Evolutionary conservation across 2,888 invertebrate genomes (phyloP).

Genomic region (Scaptomyza reducta): DNA sequence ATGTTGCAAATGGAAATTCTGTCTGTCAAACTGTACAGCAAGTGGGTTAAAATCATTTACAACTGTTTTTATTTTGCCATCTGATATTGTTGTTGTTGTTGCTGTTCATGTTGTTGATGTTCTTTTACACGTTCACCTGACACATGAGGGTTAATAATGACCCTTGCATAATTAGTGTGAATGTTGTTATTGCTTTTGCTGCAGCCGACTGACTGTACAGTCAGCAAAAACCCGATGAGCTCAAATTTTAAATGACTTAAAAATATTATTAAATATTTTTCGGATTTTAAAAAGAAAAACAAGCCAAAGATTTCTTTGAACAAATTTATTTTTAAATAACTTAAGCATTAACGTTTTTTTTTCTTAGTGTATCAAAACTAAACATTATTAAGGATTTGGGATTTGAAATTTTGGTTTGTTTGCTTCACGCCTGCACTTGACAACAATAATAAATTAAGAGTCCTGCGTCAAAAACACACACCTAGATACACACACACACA

Average conservation of each 20-base stretch:
- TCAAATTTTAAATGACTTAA: not conserved
- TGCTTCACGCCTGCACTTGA: slow-evolving; percentile 61
- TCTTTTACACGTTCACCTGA: slow-evolving; percentile 46
- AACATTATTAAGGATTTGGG: slow-evolving; percentile 1
- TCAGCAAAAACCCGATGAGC: not conserved
- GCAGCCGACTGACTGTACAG: not conserved
- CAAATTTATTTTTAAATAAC: no score
- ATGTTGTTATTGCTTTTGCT: slow-evolving; percentile 23
- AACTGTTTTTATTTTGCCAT: slow-evolving; percentile 40
- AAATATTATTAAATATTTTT: not conserved
- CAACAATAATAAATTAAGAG: slow-evolving; percentile 68
- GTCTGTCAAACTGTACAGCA: slow-evolving; percentile 66
- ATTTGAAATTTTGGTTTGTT: slow-evolving; percentile 21
- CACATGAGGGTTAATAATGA: slow-evolving; percentile 70
- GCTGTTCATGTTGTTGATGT: slow-evolving; percentile 15
- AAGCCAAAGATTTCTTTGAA: no score
- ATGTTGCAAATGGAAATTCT: slow-evolving; percentile 72
- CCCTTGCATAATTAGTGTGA: slow-evolving; percentile 63
- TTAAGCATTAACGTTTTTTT: not conserved
- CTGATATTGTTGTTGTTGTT: slow-evolving; percentile 9
- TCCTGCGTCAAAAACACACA: slow-evolving; percentile 42
- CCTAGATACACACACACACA: slow-evolving; percentile 19
- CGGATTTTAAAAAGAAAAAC: not conserved
- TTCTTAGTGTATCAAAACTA: not conserved
- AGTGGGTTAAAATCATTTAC: slow-evolving; percentile 69